Evolutionary conservation across 2,888 invertebrate genomes (phyloP).

Genomic region (Coelogynopora nodosa): DNA sequence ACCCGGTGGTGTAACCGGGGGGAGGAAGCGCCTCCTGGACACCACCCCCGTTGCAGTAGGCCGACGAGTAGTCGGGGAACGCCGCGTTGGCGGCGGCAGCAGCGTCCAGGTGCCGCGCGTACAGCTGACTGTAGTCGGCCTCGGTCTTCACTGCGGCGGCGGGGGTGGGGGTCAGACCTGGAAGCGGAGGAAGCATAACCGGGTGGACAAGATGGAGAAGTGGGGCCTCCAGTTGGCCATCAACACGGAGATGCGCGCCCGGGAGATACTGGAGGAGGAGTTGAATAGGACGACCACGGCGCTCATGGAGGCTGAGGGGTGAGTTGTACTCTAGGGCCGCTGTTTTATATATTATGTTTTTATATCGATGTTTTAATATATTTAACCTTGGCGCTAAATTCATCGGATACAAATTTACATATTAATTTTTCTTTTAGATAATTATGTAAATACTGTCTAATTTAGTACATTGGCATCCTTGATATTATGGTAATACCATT

Average conservation of each 20-base stretch:
- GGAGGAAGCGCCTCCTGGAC: neutral
- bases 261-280: conserved; percentile 27
- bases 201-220: conserved; percentile 90
- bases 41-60: neutral
- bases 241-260: conserved; percentile 32
- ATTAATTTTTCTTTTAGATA: no score
- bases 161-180: conserved; percentile 63
- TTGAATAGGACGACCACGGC: conserved; percentile 8
- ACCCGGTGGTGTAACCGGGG: neutral
- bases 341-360: no score
- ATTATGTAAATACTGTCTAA: no score
- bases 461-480: no score
- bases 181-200: conserved; percentile 89
- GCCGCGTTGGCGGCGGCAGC: neutral
- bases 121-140: no score
- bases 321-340: no score
- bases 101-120: no score
- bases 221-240: conserved; percentile 73
- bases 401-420: no score
- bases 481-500: no score
- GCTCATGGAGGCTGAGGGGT: conserved; percentile 9
- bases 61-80: neutral
- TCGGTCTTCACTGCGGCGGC: neutral
- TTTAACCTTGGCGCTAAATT: no score
- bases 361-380: no score